phyloP scores from a whole-genome alignment of 2,113 vertebrate genomes.

The Nyctereutes procyonoides region DNA sequence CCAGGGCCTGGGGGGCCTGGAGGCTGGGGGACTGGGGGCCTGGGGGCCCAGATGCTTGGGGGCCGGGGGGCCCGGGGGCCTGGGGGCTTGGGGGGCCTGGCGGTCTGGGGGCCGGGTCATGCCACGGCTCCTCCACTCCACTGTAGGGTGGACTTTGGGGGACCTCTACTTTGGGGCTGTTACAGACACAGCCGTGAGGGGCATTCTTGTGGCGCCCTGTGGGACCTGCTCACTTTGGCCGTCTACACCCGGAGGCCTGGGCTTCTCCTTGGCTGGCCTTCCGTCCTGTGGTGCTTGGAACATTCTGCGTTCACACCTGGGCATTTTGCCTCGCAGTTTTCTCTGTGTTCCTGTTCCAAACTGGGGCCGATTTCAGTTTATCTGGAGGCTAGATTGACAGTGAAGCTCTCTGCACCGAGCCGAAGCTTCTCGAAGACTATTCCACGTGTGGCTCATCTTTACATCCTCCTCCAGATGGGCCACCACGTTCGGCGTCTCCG shows the following conservation, averaged over 20 bases:
- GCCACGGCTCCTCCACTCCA: not conserved
- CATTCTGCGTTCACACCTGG: not conserved
- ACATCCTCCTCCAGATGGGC: not conserved
- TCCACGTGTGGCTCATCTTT: not conserved
- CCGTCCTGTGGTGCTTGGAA: not conserved
- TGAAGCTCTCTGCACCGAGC: not conserved
- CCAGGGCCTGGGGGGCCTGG: no score
- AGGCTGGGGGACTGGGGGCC: no score
- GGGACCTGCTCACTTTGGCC: not conserved
- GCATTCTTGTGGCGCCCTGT: fast-evolving
- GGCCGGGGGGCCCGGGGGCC: no score
- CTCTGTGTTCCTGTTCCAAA: not conserved
- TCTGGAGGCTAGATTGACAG: not conserved
- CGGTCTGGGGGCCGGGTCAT: no score
- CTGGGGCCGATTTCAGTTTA: not conserved
- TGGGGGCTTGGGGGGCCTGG: no score
- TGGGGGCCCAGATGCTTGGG: no score
- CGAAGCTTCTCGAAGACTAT: not conserved
- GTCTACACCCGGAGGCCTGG: no score
- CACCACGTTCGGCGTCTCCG: not conserved
- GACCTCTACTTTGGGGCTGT: not conserved
- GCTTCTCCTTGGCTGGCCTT: not conserved
- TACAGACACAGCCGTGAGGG: not conserved
- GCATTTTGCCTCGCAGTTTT: not conserved
- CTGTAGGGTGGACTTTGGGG: not conserved